Conservation (phyloP, 2,888 invertebrate species). For the Lumbricus terrestris region DNA sequence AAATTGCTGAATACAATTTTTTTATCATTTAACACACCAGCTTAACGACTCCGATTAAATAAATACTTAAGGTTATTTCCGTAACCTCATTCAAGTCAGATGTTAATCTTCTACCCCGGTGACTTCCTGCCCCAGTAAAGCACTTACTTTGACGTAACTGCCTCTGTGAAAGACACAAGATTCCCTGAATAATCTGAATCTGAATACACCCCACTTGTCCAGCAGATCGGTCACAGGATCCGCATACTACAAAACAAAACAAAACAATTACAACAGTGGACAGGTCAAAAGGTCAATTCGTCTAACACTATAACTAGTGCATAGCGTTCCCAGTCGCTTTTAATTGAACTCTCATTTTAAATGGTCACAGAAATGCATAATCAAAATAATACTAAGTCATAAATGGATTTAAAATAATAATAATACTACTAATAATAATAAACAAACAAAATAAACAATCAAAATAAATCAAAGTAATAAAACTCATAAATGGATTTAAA, state of each 20-base stretch:
- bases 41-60: background rate
- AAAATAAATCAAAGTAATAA: no score
- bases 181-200: constrained; percentile 93
- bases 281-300: background rate
- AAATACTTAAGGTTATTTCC: background rate
- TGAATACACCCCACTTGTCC: constrained; percentile 90
- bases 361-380: no score
- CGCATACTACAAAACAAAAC: constrained; percentile 74
- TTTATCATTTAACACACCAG: no score
- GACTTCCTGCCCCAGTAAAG: no score
- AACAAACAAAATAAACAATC: no score
- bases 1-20: background rate
- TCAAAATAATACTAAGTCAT: no score
- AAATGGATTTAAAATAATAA: no score
- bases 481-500: no score
- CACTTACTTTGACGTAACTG: constrained; percentile 85
- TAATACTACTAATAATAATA: no score
- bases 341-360: no score
- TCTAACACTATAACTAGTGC: background rate
- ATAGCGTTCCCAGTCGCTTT: no score
- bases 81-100: background rate
- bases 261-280: constrained; percentile 8
- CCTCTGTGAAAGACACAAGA: constrained; percentile 99
- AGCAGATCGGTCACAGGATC: constrained; percentile 98
- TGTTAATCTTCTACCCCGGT: no score